Conservation (phyloP, 2,113 vertebrate species). For the Stictonetta naevosa region DNA sequence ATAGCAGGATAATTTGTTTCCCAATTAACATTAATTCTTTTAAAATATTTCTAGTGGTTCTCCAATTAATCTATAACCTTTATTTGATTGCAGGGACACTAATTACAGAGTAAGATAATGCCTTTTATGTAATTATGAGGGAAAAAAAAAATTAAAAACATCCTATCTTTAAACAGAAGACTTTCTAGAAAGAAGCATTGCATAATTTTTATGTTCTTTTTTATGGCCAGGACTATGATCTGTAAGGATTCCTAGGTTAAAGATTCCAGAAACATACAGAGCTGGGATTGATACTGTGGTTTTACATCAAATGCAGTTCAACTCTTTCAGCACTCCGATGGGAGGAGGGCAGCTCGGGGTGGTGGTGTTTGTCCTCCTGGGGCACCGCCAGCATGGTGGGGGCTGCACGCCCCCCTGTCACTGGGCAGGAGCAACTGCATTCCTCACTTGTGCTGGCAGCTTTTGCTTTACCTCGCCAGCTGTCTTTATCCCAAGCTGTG, state of each 20-base stretch:
- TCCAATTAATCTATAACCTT: constrained; percentile 27
- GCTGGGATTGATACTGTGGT: background rate
- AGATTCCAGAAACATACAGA: background rate
- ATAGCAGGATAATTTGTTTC: constrained; percentile 35
- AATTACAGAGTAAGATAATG: background rate
- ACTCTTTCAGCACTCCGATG: background rate
- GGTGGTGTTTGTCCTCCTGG: too few relatives aligned
- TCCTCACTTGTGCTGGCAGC: too few relatives aligned
- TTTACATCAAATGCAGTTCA: background rate
- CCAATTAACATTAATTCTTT: constrained; percentile 18
- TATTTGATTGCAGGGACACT: constrained; percentile 28
- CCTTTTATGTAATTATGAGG: background rate
- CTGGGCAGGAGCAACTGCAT: too few relatives aligned
- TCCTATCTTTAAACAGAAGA: background rate
- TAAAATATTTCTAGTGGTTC: constrained; percentile 47
- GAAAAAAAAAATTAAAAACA: background rate
- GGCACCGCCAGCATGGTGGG: too few relatives aligned
- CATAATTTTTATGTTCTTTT: background rate
- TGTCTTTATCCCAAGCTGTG: too few relatives aligned
- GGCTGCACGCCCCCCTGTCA: too few relatives aligned
- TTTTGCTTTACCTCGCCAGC: too few relatives aligned
- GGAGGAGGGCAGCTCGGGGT: too few relatives aligned
- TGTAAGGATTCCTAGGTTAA: background rate
- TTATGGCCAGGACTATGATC: background rate
- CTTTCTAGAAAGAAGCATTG: background rate